Evolutionary conservation across 2,888 invertebrate species (phyloP).

Genomic region (Torymus tubicola): DNA sequence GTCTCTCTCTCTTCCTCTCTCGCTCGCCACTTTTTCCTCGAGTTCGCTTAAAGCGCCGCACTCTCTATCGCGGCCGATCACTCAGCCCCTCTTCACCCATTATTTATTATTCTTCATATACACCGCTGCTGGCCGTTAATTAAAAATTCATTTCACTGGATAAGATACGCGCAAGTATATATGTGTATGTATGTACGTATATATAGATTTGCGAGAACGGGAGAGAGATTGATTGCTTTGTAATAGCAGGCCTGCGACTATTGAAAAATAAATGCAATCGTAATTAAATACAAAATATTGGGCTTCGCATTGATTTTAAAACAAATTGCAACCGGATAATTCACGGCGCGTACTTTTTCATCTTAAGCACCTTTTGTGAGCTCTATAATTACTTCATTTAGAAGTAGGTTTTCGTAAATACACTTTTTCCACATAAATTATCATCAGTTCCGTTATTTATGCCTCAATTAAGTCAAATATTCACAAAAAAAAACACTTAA

Average conservation of each 20-base stretch:
- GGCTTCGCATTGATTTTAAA: not conserved
- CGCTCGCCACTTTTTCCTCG: not conserved
- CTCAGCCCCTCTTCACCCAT: conserved; percentile 26
- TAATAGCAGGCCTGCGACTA: too few relatives aligned
- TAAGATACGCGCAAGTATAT: not conserved
- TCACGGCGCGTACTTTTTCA: too few relatives aligned
- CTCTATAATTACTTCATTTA: too few relatives aligned
- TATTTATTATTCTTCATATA: conserved; percentile 45
- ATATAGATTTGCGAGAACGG: too few relatives aligned
- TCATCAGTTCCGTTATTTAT: too few relatives aligned
- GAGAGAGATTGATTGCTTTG: conserved; percentile 4
- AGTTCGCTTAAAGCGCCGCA: not conserved
- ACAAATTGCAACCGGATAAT: not conserved
- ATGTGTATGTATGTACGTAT: not conserved
- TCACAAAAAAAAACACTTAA: too few relatives aligned
- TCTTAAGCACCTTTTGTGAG: too few relatives aligned
- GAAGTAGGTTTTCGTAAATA: too few relatives aligned
- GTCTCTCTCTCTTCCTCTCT: not conserved
- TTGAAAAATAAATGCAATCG: conserved; percentile 11
- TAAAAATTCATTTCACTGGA: conserved; percentile 43
- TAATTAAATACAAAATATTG: conserved; percentile 14
- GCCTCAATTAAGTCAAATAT: too few relatives aligned
- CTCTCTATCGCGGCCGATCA: conserved; percentile 30
- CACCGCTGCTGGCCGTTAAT: conserved; percentile 19
- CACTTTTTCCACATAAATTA: too few relatives aligned